Evolutionary conservation across 2,797 vertebrate genomes (phyloP), one percentile per base, ranked within the genome.

Genomic region (Sebastes itinus): DNA sequence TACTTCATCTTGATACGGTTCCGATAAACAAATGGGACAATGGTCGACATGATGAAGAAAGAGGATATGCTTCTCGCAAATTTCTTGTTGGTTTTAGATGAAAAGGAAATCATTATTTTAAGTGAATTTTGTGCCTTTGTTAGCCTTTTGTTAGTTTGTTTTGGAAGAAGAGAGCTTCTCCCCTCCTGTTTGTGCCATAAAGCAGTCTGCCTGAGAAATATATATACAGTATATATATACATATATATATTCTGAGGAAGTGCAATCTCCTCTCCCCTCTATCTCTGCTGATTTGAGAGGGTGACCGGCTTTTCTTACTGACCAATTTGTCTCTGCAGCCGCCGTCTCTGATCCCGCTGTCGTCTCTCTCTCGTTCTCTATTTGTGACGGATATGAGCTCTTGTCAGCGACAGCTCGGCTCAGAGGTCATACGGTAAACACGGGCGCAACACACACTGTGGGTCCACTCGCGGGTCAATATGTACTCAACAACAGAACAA

Each of bases 281-380:
- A 20, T 84, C 58, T 79, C 64, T 68, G 30, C 62, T 80, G 77
- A 82, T 88, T 49, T 79, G 20, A 84, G 78, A 73, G 54, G 22
- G 16, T 52, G 54, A 76, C 68, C 75, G 33, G 4, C 54, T 54
- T 63, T 64, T 46, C 32, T 58, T 30, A 30, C n/a, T 22, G 80
- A 61, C 42, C 13, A 9, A 27, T 84, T 72, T 33, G 28, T 1
- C 8, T 27, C 38, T 59, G 59, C 30, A n/a, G 67, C 74, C 9
- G 16, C 61, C 27, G 12, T 68, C 62, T 82, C 25, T 65, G 46
- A 63, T 88, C 70, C 62, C 25, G 0, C 64, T 6, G 28, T 70
- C 63, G 42, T 72, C 46, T 27, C 58, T 62, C 55, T 20, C 46
- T 60, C 22, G 28, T 20, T 73, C 78, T 60, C 72, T 70, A 13